These are phyloP conservation scores for Brachypterus glaber DNA, from an alignment of 2,888 invertebrate species.

Conservation along the genomic window DNA sequence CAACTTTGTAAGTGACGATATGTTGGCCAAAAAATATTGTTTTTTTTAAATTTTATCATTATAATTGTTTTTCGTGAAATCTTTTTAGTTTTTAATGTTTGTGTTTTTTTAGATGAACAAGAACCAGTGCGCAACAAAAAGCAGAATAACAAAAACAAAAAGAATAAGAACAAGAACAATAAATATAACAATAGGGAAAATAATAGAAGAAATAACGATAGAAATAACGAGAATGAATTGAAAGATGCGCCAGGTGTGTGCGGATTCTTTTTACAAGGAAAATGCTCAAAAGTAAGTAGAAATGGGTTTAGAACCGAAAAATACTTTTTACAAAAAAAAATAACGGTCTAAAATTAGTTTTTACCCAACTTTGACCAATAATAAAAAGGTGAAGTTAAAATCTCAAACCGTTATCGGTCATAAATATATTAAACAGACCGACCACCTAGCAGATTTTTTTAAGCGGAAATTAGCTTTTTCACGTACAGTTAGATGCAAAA, in stretches of 20 bases:
- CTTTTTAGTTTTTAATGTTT: no score
- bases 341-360: background rate
- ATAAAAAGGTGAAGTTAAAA: no score
- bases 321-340: background rate
- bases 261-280: constrained; percentile 79
- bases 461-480: no score
- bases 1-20: constrained; percentile 10
- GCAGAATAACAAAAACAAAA: constrained; percentile 12
- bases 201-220: constrained; percentile 27
- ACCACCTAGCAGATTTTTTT: no score
- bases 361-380: background rate
- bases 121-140: constrained; percentile 16
- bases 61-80: constrained; percentile 6
- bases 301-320: no score
- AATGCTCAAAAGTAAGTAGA: constrained; percentile 58
- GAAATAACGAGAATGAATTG: constrained; percentile 47
- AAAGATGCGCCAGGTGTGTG: constrained; percentile 67
- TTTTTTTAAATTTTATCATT: no score
- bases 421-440: no score
- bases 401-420: no score
- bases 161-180: constrained; percentile 21
- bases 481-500: no score
- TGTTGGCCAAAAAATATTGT: constrained; percentile 11
- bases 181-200: constrained; percentile 16
- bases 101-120: constrained; percentile 2